Evolutionary conservation across 2,888 invertebrate genomes (phyloP).

Genomic region (Venustoraphidia nigricollis): DNA sequence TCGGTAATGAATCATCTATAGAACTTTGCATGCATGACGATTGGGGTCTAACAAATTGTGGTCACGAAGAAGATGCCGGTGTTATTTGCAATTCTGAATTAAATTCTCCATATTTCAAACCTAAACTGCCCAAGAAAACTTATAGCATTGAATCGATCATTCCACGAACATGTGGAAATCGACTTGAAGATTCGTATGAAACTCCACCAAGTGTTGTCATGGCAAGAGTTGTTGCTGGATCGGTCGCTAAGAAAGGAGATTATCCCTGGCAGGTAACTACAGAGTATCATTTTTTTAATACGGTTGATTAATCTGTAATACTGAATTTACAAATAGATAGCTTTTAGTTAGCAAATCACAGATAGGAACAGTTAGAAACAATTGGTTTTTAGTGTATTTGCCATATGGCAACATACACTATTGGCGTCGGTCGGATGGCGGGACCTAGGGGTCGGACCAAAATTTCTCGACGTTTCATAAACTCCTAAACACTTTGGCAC

Average conservation of each 20-base stretch:
- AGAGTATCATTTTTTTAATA: not conserved
- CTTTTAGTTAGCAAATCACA: too few species aligned
- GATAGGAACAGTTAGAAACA: too few species aligned
- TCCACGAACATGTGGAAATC: conserved; percentile 34
- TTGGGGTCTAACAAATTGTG: conserved; percentile 58
- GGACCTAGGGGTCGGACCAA: too few species aligned
- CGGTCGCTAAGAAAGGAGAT: conserved; percentile 42
- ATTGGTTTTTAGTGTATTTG: too few species aligned
- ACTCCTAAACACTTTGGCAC: too few species aligned
- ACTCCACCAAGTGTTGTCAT: conserved; percentile 22
- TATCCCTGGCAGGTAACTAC: conserved; percentile 57
- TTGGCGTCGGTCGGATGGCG: too few species aligned
- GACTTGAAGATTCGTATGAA: conserved; percentile 28
- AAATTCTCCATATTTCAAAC: conserved; percentile 12
- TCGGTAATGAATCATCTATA: conserved; percentile 48
- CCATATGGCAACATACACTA: too few species aligned
- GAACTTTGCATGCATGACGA: conserved; percentile 45
- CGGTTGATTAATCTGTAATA: too few species aligned
- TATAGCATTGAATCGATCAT: conserved; percentile 21
- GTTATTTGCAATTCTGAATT: conserved; percentile 19
- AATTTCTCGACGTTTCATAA: too few species aligned
- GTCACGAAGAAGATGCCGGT: conserved; percentile 52
- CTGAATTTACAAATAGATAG: too few species aligned
- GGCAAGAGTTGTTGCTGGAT: conserved; percentile 44
- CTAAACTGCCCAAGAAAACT: not conserved